These are phyloP conservation scores for Cheiracanthium punctorium DNA, from an alignment of 2,888 invertebrate species.

Conservation along the genomic window DNA sequence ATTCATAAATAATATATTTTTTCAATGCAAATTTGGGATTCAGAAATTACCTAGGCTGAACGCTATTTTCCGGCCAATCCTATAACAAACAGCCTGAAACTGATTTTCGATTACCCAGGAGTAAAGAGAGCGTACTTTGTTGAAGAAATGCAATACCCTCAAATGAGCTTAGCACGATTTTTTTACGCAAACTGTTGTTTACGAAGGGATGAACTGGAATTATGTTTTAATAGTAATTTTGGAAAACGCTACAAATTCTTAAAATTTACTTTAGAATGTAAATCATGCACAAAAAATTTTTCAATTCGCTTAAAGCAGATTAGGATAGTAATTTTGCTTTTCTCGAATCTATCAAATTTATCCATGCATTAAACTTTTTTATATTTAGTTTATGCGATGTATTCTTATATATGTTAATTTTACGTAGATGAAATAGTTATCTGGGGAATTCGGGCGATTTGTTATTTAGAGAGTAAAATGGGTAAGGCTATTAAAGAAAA, in stretches of 20 bases:
- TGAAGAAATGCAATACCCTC: not conserved
- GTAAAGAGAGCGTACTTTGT: not conserved
- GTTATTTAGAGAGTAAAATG: no score
- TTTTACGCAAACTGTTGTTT: not conserved
- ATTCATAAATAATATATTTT: slow-evolving; percentile 51
- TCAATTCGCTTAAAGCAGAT: no score
- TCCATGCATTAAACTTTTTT: no score
- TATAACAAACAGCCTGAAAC: not conserved
- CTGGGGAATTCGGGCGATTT: no score
- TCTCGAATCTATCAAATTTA: no score
- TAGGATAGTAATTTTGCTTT: no score
- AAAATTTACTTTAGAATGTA: not conserved
- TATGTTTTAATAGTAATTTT: not conserved
- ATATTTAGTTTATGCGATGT: no score
- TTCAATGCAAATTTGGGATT: slow-evolving; percentile 34
- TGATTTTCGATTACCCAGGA: slow-evolving; percentile 35
- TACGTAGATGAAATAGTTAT: no score
- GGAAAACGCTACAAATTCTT: not conserved
- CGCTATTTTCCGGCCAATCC: slow-evolving; percentile 21
- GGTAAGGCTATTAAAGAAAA: no score
- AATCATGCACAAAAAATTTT: no score
- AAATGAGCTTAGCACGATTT: not conserved
- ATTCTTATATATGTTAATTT: no score
- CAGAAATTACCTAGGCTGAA: slow-evolving; percentile 16
- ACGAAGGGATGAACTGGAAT: not conserved